These are phyloP conservation scores for Macaria liturata DNA, from an alignment of 2,888 invertebrate species.

Conservation along the genomic window DNA sequence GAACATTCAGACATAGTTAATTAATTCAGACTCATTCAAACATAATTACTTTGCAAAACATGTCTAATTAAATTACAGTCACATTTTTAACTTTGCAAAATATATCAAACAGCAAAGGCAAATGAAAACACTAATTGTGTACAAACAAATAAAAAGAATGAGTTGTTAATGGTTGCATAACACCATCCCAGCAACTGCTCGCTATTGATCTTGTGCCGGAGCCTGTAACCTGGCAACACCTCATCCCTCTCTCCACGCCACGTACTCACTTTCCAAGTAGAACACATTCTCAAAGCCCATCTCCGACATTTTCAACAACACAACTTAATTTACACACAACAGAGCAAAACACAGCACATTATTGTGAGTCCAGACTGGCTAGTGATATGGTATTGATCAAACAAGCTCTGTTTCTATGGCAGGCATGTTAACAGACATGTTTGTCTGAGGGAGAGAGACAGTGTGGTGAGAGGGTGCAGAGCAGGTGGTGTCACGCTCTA, in stretches of 20 bases:
- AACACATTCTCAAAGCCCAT: slow-evolving; percentile 81
- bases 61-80: too few species aligned
- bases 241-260: slow-evolving; percentile 60
- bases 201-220: slow-evolving; percentile 76
- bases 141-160: slow-evolving; percentile 38
- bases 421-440: slow-evolving; percentile 40
- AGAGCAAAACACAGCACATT: slow-evolving; percentile 54
- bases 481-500: slow-evolving; percentile 74
- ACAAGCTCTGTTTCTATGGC: slow-evolving; percentile 63
- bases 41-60: too few species aligned
- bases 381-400: slow-evolving; percentile 74
- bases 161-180: slow-evolving; percentile 69
- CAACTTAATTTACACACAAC: slow-evolving; percentile 39
- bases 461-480: slow-evolving; percentile 51
- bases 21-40: too few species aligned
- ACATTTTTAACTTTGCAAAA: too few species aligned
- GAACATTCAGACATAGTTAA: too few species aligned
- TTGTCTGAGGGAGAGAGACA: slow-evolving; percentile 46
- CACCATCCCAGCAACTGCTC: slow-evolving; percentile 64
- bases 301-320: slow-evolving; percentile 67
- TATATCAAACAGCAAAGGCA: too few species aligned
- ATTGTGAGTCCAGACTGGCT: slow-evolving; percentile 55
- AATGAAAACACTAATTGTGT: slow-evolving; percentile 7
- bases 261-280: slow-evolving; percentile 77
- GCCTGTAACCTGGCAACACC: slow-evolving; percentile 78